A percentile compares a stretch with the other conserved stretches of the same genome.
Conservation (phyloP, 2,113 vertebrate species). For the Hippocampus comes region DNA sequence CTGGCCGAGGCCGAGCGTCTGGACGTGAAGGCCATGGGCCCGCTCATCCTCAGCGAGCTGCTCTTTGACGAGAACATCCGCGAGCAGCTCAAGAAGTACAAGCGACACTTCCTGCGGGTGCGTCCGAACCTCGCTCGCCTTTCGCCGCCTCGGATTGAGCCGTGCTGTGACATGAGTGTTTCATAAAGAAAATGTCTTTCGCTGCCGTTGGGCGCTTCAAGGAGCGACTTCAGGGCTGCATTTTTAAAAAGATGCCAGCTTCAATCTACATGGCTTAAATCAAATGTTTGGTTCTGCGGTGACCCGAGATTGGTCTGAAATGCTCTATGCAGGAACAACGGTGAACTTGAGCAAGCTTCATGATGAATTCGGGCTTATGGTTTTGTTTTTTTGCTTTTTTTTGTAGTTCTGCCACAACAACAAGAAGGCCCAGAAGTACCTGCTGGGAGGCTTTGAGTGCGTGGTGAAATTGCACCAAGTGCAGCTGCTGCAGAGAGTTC, state of each 20-base stretch:
- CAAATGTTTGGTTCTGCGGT: too few species aligned
- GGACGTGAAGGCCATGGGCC: constrained; percentile 95
- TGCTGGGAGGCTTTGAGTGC: constrained; percentile 93
- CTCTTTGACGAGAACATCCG: constrained; percentile 93
- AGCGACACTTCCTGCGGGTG: constrained; percentile 93
- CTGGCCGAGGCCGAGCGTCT: constrained; percentile 94
- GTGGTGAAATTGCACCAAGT: constrained; percentile 91
- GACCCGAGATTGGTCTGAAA: too few species aligned
- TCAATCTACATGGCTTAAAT: too few species aligned
- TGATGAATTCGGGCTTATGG: too few species aligned
- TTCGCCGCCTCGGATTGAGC: too few species aligned
- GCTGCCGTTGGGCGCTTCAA: too few species aligned
- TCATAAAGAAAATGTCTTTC: too few species aligned
- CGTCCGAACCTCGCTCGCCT: constrained; percentile 7
- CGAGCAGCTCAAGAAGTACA: constrained; percentile 95
- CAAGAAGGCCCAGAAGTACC: constrained; percentile 95
- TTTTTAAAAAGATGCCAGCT: too few species aligned
- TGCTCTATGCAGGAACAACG: too few species aligned
- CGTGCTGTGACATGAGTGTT: too few species aligned
- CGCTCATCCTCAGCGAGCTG: constrained; percentile 94
- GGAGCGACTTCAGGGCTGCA: too few species aligned
- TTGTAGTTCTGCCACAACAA: constrained; percentile 94
- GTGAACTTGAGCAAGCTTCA: too few species aligned
- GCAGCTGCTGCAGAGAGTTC: constrained; percentile 87
- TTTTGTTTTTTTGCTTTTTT: neutral